These are phyloP conservation scores for Delia radicum DNA, from an alignment of 1,140 invertebrate species.

Conservation along the genomic window DNA sequence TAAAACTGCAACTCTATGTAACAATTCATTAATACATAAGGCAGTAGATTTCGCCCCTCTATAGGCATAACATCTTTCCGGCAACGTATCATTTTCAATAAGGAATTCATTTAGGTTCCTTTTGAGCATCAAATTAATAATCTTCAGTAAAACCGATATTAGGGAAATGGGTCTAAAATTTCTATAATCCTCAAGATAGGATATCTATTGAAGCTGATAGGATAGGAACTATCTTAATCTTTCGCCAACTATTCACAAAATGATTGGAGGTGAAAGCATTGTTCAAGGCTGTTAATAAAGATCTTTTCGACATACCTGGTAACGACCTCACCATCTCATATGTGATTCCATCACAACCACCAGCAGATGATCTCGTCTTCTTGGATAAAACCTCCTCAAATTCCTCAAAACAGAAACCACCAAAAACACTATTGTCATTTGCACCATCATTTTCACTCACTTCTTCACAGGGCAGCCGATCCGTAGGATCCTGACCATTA, in stretches of 20 bases:
- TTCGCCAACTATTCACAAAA: background rate
- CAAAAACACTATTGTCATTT: background rate
- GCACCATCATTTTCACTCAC: background rate
- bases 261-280: background rate
- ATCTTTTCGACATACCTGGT: background rate
- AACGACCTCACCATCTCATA: background rate
- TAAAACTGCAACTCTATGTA: background rate
- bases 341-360: background rate
- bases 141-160: background rate
- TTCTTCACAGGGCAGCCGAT: no score
- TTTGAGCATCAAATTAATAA: background rate
- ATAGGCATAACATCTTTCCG: background rate
- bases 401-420: no score
- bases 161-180: background rate
- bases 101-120: background rate
- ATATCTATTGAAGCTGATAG: background rate
- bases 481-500: no score
- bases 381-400: no score
- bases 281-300: background rate
- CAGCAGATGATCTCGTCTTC: background rate
- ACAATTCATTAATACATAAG: background rate
- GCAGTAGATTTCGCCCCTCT: background rate
- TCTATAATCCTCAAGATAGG: background rate
- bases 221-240: background rate
- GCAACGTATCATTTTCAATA: background rate